Base-by-base conservation (phyloP, 2,113 vertebrate genomes). In the Dinomys branickii region DNA sequence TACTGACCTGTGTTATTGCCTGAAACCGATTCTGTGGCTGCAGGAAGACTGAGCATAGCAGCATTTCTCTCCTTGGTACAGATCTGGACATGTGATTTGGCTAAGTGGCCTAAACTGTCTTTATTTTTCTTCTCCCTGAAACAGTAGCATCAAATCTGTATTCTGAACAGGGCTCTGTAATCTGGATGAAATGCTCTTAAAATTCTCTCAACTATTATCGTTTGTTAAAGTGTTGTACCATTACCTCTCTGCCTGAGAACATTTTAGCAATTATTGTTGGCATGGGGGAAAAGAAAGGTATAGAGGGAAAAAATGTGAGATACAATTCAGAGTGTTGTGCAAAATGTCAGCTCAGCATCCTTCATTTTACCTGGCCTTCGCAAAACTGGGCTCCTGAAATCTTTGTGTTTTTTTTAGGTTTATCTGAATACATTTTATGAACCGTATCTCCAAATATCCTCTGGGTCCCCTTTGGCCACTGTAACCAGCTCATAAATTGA, bases 41-140 rank as follows among this genome's bases (percentile, higher is more conserved):
- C 1, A 0, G 3, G 10, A 38, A 17, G 1, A 6, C 71, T 69
- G 41, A 69, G 12, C 12, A 0, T 0, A 9, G 38, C 1, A 4
- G 7, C 13, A 30, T 61, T 30, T 56, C 35, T 35, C 69, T 44
- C 77, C 41, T 63, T 22, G 24, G 1, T n/a, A 77, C 65, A 13
- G 56, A 56, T 11, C n/a, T 7, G 69, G 35, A 26, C 5, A 1
- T 35, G 59, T 2, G 13, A 9, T 59, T 41, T 67, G 59, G 20
- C 30, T 14, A 59, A 22, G 5, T 16, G 38, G 22, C n/a, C 47
- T n/a, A 17, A 54, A 41, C 12, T 26, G 16, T 61, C 77, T 38
- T 75, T 56, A 19, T 30, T 61, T 78, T 73, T 33, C 16, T 30
- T 75, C 44, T 14, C 17, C 38, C 41, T 7, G 26, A 47, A 33